A percentile compares a stretch with the other conserved stretches of the same genome.
Conservation (phyloP, 2,797 vertebrate genomes). For the Gymnodraco acuticeps region DNA sequence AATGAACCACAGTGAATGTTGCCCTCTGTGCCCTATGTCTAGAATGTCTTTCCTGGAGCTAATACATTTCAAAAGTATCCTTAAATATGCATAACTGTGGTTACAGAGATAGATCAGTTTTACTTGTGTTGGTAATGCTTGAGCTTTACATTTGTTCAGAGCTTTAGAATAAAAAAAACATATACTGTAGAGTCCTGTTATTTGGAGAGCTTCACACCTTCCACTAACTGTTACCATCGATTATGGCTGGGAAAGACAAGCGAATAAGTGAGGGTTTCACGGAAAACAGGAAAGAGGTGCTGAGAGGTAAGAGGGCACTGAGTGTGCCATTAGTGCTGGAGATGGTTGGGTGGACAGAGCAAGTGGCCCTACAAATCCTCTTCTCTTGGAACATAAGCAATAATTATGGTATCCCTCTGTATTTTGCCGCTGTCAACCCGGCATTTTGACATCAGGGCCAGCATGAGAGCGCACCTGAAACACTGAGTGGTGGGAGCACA, state of each 20-base stretch:
- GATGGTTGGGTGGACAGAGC: conserved; percentile 75
- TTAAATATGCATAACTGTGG: background rate
- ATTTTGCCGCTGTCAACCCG: conserved; percentile 74
- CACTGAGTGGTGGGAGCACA: conserved; percentile 57
- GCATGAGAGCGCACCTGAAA: conserved; percentile 75
- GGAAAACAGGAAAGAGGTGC: conserved; percentile 79
- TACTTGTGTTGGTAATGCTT: conserved; percentile 4
- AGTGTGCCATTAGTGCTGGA: conserved; percentile 78
- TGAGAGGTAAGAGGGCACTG: conserved; percentile 75
- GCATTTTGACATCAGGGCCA: conserved; percentile 77
- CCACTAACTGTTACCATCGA: conserved; percentile 56
- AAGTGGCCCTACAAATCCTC: conserved; percentile 77
- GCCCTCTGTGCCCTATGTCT: background rate
- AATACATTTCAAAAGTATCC: background rate
- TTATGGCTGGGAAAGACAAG: conserved; percentile 72
- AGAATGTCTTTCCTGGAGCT: background rate
- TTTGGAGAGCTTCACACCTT: conserved; percentile 75
- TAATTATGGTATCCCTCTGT: conserved; percentile 84
- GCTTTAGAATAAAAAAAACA: conserved; percentile 40
- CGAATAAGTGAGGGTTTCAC: conserved; percentile 78
- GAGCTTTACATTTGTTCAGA: conserved; percentile 9
- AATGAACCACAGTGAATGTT: background rate
- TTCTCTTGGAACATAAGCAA: conserved; percentile 67
- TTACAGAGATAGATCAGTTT: conserved; percentile 9
- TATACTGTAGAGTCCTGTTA: conserved; percentile 69